phyloP scores from a whole-genome alignment of 2,888 invertebrate genomes.

The Scaeva pyrastri region DNA sequence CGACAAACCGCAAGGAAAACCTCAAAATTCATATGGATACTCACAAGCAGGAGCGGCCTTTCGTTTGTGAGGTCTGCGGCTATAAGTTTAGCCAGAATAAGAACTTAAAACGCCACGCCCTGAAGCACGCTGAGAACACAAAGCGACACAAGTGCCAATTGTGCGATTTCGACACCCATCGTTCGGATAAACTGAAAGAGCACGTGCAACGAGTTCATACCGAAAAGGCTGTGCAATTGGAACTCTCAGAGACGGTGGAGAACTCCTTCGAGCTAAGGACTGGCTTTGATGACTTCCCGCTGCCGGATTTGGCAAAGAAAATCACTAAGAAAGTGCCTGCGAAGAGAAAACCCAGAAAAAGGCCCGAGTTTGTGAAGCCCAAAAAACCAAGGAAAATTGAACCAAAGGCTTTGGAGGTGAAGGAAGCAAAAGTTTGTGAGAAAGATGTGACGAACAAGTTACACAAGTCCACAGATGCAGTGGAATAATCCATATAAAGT shows the following conservation, averaged over 20 bases:
- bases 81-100: conserved; percentile 85
- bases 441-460: not conserved
- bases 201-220: conserved; percentile 83
- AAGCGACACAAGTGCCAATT: conserved; percentile 83
- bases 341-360: conserved; percentile 48
- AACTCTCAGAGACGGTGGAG: conserved; percentile 81
- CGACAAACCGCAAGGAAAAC: conserved; percentile 85
- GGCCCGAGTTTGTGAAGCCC: conserved; percentile 3
- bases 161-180: conserved; percentile 84
- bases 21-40: conserved; percentile 85
- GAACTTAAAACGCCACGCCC: conserved; percentile 84
- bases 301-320: conserved; percentile 77
- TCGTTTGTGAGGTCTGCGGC: conserved; percentile 86
- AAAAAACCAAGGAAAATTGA: conserved; percentile 51
- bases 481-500: not conserved
- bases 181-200: conserved; percentile 85
- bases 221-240: conserved; percentile 81
- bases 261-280: conserved; percentile 80
- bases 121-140: conserved; percentile 80
- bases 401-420: conserved; percentile 16
- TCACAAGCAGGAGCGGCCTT: conserved; percentile 85
- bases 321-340: not conserved
- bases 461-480: not conserved
- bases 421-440: not conserved
- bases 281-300: conserved; percentile 79